Percentiles rank a stretch among this genome's conserved stretches.
These are phyloP conservation scores for Nibea albiflora DNA, from an alignment of 2,113 vertebrate species.

Conservation along the genomic window DNA sequence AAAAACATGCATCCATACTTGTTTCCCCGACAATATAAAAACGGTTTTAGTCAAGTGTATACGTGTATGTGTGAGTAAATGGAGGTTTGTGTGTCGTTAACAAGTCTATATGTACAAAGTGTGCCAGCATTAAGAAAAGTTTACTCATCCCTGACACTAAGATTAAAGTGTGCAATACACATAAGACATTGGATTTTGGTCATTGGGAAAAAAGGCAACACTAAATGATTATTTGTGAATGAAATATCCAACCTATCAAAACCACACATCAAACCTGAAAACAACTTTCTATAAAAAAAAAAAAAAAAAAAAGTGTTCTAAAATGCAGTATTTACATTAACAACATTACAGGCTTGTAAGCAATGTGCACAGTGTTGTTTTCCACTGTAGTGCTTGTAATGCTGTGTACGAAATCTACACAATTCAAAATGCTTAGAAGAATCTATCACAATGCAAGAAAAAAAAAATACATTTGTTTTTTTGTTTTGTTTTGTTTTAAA, in stretches of 20 bases:
- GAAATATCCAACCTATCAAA: constrained; percentile 75
- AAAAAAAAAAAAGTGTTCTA: constrained; percentile 59
- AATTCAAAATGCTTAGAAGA: constrained; percentile 71
- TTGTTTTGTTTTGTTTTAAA: constrained; percentile 34
- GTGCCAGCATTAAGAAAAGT: constrained; percentile 77
- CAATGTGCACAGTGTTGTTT: constrained; percentile 72
- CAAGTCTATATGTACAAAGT: constrained; percentile 75
- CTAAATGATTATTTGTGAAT: constrained; percentile 72
- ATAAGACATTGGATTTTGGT: constrained; percentile 84
- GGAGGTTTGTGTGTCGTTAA: constrained; percentile 72
- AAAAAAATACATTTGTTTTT: constrained; percentile 45
- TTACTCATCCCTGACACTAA: constrained; percentile 79
- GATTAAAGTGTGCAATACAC: constrained; percentile 76
- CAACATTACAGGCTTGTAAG: constrained; percentile 74
- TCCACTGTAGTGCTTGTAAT: constrained; percentile 76
- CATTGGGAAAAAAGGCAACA: constrained; percentile 77
- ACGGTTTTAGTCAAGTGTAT: constrained; percentile 69
- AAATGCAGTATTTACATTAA: constrained; percentile 75
- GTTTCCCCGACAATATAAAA: constrained; percentile 73
- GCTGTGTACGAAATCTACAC: constrained; percentile 73
- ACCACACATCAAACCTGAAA: constrained; percentile 73
- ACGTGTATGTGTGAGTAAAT: constrained; percentile 69
- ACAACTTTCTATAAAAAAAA: constrained; percentile 64
- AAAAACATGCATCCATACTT: constrained; percentile 78
- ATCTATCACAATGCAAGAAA: constrained; percentile 68